Evolutionary conservation across 1,140 invertebrate species (phyloP).

Genomic region (Ceratitis capitata): DNA sequence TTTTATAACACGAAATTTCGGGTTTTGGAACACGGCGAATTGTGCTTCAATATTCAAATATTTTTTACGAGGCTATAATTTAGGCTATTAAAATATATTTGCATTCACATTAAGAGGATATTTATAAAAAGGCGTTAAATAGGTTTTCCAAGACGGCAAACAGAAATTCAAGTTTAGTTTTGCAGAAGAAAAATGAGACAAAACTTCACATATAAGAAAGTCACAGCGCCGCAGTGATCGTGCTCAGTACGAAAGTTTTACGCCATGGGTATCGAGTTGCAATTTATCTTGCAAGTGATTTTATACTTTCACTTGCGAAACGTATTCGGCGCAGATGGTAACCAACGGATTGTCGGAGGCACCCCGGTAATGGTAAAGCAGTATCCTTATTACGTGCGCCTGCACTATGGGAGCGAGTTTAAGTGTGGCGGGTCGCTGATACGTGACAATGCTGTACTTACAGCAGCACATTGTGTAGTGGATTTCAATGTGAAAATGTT

Average conservation of each 20-base stretch:
- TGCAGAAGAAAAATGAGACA: not conserved
- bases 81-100: too few relatives aligned
- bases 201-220: not conserved
- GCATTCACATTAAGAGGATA: too few relatives aligned
- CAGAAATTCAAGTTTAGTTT: too few relatives aligned
- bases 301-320: not conserved
- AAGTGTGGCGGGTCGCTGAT: conserved; percentile 54
- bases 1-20: too few relatives aligned
- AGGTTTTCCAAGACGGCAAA: too few relatives aligned
- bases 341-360: not conserved
- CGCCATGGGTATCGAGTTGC: not conserved
- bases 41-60: too few relatives aligned
- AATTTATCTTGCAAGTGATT: not conserved
- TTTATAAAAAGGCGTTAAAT: too few relatives aligned
- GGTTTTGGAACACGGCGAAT: too few relatives aligned
- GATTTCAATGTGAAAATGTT: conserved; percentile 48
- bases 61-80: too few relatives aligned
- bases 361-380: not conserved
- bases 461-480: conserved; percentile 56
- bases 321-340: not conserved
- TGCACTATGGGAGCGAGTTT: conserved; percentile 48
- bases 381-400: conserved; percentile 50
- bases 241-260: not conserved
- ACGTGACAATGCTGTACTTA: conserved; percentile 51
- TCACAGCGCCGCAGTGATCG: not conserved